Evolutionary conservation across 1,140 invertebrate species (phyloP).

Genomic region (Brachionus sp.): DNA sequence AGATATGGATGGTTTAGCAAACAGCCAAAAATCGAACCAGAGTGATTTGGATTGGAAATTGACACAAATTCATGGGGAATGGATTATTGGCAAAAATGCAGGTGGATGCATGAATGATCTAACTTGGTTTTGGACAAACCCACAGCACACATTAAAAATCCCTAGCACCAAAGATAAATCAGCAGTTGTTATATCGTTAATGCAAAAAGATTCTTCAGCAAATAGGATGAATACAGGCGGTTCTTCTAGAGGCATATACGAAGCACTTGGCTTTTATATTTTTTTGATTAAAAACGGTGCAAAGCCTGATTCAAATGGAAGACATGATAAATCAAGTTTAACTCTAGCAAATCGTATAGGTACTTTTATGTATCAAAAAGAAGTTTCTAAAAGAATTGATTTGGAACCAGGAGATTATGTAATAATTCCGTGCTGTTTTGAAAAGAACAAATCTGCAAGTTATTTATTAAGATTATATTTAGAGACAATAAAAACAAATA

Average conservation of each 20-base stretch:
- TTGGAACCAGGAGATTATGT: background rate
- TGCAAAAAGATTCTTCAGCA: conserved; percentile 36
- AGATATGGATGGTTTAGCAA: conserved; percentile 61
- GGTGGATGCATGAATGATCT: conserved; percentile 15
- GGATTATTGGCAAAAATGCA: conserved; percentile 22
- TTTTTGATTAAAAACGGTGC: background rate
- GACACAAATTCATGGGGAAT: background rate
- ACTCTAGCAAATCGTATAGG: background rate
- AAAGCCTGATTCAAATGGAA: background rate
- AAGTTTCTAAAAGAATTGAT: conserved; percentile 17
- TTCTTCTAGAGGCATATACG: background rate
- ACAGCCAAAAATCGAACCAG: background rate
- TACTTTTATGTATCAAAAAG: conserved; percentile 34
- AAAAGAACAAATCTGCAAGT: background rate
- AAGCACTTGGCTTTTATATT: conserved; percentile 20
- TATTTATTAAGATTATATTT: conserved; percentile 30
- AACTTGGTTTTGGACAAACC: conserved; percentile 17
- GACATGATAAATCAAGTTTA: conserved; percentile 15
- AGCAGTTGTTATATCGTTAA: background rate
- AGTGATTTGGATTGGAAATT: background rate
- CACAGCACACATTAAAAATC: background rate
- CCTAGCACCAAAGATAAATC: background rate
- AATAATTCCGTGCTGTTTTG: conserved; percentile 15
- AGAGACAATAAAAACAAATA: background rate
- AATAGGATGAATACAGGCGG: conserved; percentile 43